Percentiles rank a stretch among this genome's conserved stretches.
phyloP scores from a whole-genome alignment of 2,888 invertebrate species.

The Nomada lathburiana region DNA sequence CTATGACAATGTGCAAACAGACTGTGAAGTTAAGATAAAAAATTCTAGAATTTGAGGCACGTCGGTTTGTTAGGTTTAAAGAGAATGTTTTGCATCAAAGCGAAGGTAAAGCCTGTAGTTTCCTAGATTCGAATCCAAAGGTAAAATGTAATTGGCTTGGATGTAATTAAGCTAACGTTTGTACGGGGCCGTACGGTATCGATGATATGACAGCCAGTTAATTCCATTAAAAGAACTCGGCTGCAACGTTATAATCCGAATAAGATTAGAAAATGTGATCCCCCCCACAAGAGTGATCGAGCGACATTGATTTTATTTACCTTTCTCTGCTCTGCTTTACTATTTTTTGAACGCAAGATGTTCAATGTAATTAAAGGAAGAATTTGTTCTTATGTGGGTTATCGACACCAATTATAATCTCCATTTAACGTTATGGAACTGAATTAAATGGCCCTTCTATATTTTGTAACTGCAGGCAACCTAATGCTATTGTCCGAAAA shows the following conservation, averaged over 20 bases:
- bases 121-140: constrained; percentile 19
- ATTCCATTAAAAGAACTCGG: constrained; percentile 41
- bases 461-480: too few species aligned
- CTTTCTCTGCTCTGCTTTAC: too few species aligned
- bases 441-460: too few species aligned
- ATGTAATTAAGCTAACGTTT: constrained; percentile 49
- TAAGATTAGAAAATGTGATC: constrained; percentile 43
- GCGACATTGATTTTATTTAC: constrained; percentile 5
- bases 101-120: constrained; percentile 11
- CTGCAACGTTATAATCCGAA: constrained; percentile 9
- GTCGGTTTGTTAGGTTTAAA: constrained; percentile 1
- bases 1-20: too few species aligned
- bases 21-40: not conserved
- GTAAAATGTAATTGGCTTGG: constrained; percentile 51
- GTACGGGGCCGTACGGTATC: constrained; percentile 26
- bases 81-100: constrained; percentile 33
- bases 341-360: not conserved
- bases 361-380: not conserved
- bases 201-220: constrained; percentile 56
- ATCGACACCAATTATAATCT: too few species aligned
- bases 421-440: too few species aligned
- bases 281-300: not conserved
- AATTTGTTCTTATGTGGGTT: too few species aligned
- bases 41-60: not conserved
- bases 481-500: too few species aligned